Evolutionary conservation across 2,888 invertebrate genomes (phyloP).

Genomic region (Electrophaes corylata): DNA sequence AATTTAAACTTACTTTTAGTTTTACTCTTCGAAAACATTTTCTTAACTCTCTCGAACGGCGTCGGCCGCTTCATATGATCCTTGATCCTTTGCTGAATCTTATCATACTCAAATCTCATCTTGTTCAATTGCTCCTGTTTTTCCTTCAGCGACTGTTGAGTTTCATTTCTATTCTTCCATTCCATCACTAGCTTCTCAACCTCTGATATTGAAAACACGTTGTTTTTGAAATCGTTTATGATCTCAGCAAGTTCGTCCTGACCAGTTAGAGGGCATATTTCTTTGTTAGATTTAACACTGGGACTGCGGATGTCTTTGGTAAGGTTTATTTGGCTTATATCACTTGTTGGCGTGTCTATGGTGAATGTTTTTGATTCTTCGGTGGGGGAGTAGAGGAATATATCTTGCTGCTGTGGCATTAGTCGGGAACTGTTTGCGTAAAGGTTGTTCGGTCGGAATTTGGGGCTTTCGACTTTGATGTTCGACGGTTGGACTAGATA

Average conservation of each 20-base stretch:
- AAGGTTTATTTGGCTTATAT: slow-evolving; percentile 78
- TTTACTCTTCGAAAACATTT: slow-evolving; percentile 88
- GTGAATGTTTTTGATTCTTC: slow-evolving; percentile 77
- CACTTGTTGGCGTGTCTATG: slow-evolving; percentile 79
- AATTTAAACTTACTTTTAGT: slow-evolving; percentile 66
- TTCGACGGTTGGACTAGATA: slow-evolving; percentile 86
- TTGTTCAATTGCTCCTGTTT: slow-evolving; percentile 92
- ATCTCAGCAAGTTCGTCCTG: slow-evolving; percentile 94
- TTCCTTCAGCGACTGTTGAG: slow-evolving; percentile 93
- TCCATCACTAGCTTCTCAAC: slow-evolving; percentile 93
- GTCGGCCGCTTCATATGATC: slow-evolving; percentile 90
- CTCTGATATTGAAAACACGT: slow-evolving; percentile 93
- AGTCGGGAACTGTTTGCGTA: slow-evolving; percentile 77
- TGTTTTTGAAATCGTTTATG: slow-evolving; percentile 94
- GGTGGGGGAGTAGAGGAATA: slow-evolving; percentile 79
- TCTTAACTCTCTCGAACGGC: slow-evolving; percentile 91
- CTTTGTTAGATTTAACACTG: slow-evolving; percentile 74
- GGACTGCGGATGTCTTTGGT: slow-evolving; percentile 73
- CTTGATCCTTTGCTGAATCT: slow-evolving; percentile 91
- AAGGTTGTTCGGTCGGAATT: slow-evolving; percentile 76
- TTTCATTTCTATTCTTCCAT: slow-evolving; percentile 94
- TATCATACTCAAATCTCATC: slow-evolving; percentile 92
- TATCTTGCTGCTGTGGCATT: slow-evolving; percentile 71
- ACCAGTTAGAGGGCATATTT: slow-evolving; percentile 70
- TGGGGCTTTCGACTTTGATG: slow-evolving; percentile 82